These are phyloP conservation scores for Tarsius wallacei DNA, from an alignment of 2,797 vertebrate species.

Conservation along the genomic window DNA sequence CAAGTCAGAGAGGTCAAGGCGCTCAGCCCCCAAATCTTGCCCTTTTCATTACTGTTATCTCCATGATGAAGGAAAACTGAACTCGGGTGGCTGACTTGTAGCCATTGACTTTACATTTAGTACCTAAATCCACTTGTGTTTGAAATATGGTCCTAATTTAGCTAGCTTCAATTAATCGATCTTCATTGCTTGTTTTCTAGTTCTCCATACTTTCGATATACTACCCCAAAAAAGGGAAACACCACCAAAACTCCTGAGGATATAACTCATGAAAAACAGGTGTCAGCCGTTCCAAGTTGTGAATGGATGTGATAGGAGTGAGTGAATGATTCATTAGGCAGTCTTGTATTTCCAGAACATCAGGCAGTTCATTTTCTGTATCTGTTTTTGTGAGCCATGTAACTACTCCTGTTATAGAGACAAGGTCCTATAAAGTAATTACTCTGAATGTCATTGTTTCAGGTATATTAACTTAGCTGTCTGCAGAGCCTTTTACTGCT, in stretches of 20 bases:
- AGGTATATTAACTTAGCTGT: slow-evolving; percentile 73
- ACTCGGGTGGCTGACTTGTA: background rate
- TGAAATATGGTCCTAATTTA: background rate
- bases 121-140: background rate
- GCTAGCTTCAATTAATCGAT: background rate
- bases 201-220: slow-evolving; percentile 3
- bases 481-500: slow-evolving; percentile 20
- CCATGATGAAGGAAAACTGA: background rate
- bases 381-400: slow-evolving; percentile 76
- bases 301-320: background rate
- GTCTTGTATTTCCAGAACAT: slow-evolving; percentile 60
- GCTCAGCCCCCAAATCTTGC: background rate
- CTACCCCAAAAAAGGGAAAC: background rate
- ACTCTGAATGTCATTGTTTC: slow-evolving; percentile 71
- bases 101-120: background rate
- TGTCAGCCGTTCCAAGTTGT: background rate
- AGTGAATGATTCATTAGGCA: slow-evolving; percentile 28
- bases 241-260: background rate
- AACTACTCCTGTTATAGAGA: slow-evolving; percentile 18
- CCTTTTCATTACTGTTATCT: background rate
- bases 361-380: slow-evolving; percentile 72
- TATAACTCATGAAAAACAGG: slow-evolving; percentile 22
- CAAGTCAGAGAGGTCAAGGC: background rate
- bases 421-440: slow-evolving; percentile 65
- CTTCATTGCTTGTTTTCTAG: slow-evolving; percentile 42